Conservation (phyloP, 2,113 vertebrate species). For the Pterocles orientalis region DNA sequence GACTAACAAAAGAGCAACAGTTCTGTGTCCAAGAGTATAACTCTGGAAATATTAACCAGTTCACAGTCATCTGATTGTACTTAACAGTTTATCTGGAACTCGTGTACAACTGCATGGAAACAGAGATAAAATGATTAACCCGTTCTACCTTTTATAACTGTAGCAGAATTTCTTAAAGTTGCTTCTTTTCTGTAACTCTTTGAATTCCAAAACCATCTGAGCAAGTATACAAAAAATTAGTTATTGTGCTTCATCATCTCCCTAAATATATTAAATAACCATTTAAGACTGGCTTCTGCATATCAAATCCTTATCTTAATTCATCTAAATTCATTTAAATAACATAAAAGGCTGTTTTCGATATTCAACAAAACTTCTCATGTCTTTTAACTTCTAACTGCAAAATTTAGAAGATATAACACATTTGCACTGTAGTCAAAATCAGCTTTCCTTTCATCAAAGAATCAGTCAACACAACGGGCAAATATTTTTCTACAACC, state of each 20-base stretch:
- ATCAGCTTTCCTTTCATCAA: not conserved
- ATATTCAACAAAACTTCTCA: not conserved
- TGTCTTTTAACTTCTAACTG: not conserved
- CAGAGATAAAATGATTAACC: not conserved
- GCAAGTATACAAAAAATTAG: not conserved
- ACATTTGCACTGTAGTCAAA: not conserved
- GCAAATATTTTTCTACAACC: not conserved
- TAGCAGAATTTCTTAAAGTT: not conserved
- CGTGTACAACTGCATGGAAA: not conserved
- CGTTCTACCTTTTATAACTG: not conserved
- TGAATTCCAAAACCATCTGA: not conserved
- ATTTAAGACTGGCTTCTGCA: not conserved
- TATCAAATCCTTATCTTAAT: not conserved
- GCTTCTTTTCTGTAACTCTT: not conserved
- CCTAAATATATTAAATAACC: not conserved
- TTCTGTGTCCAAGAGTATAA: constrained; percentile 5
- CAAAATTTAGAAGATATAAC: not conserved
- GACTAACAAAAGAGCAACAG: not conserved
- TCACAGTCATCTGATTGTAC: not conserved
- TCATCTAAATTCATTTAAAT: not conserved
- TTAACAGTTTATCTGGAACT: not conserved
- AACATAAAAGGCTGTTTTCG: not conserved
- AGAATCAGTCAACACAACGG: not conserved
- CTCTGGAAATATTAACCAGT: constrained; percentile 24
- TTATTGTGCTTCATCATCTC: not conserved